Evolutionary conservation across 2,888 invertebrate species (phyloP).

Genomic region (Julus scandinavius): DNA sequence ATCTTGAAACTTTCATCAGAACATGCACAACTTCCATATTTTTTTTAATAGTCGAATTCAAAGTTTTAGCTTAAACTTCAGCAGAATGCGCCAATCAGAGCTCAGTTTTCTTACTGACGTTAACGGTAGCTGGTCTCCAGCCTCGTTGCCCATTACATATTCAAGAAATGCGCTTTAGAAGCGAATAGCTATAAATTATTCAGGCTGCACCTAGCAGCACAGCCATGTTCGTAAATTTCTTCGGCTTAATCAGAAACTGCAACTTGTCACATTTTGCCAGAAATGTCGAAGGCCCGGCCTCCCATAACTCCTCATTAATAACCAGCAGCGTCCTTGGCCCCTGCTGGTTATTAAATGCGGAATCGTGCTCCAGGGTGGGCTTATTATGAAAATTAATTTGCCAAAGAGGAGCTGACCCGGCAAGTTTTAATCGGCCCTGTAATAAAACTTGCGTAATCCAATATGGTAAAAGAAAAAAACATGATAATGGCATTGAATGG

Average conservation of each 20-base stretch:
- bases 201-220: not conserved
- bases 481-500: not conserved
- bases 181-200: not conserved
- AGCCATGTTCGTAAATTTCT: not conserved
- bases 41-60: too few relatives aligned
- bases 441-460: not conserved
- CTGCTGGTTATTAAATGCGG: not conserved
- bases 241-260: not conserved
- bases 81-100: too few relatives aligned
- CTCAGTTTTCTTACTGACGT: too few relatives aligned
- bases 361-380: not conserved
- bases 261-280: not conserved
- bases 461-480: not conserved
- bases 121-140: too few relatives aligned
- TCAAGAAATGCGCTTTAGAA: not conserved
- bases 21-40: too few relatives aligned
- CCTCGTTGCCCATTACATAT: not conserved
- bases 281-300: not conserved
- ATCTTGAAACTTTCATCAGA: too few relatives aligned
- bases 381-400: slow-evolving; percentile 1
- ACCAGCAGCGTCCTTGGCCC: not conserved
- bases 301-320: not conserved
- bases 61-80: too few relatives aligned
- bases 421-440: not conserved
- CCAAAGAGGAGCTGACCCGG: not conserved